Evolutionary conservation across 2,888 invertebrate species (phyloP), one percentile per base, ranked within the genome.

Genomic region (Nesidiocoris tenuis): DNA sequence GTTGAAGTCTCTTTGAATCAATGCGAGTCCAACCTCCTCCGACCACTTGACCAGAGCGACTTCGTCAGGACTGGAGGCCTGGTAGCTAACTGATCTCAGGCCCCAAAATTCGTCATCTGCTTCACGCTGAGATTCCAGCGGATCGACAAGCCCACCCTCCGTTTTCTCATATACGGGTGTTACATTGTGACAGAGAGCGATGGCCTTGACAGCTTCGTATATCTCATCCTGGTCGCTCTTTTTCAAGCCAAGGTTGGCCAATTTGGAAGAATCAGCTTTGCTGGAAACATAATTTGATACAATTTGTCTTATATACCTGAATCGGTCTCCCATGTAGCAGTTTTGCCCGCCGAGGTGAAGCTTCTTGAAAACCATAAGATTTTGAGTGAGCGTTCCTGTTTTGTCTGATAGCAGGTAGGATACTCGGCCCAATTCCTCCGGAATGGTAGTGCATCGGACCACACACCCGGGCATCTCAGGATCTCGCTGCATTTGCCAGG

Each of bases 181-280:
- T 9, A 99, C 99, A 84, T 99, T 99, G 83, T 99, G 99, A 83
- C 99, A 99, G 55, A 99, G 86, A 0, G 98, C 97, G 68, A 99
- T 86, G 0, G 98, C 98, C 81, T 95, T 91, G 24, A 98, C 95
- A 0, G 94, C 94, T 82, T 95, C 94, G 85, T 91, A 91, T 23
- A 74, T 21, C 18, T 75, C 75, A 21, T 75, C 64, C 25, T 66
- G 66, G 25, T 59, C 65, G 59, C 3, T 59, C 22, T 17, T 75
- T 63, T 61, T 72, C 61, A 70, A n/a, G 12, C 72, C 72, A 18
- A 61, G 22, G 16, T 65, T 56, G 7, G 17, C 65, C 16, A 39
- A 19, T 17, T 55, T 65, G 21, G 19, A 2, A 5, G 61, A 18
- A 0, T 65, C 64, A 1, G 18, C 39, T n/a, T 21, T 19, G 0